Conservation (phyloP, 2,113 vertebrate species). For the Pholis gunnellus region DNA sequence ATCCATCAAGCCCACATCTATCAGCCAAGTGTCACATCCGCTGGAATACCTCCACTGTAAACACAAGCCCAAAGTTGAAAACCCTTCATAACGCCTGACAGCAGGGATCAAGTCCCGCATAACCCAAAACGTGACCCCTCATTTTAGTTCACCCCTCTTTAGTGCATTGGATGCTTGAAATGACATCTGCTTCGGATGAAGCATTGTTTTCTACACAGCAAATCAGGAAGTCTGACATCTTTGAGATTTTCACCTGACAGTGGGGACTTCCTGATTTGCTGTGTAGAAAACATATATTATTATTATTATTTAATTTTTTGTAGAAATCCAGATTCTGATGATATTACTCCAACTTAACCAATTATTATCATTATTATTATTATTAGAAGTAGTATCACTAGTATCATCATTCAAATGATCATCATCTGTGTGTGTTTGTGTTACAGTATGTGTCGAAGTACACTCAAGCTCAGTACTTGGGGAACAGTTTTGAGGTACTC, state of each 20-base stretch:
- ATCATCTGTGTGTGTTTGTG: background rate
- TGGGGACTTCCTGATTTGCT: background rate
- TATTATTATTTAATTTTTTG: background rate
- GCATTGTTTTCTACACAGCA: background rate
- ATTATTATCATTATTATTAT: background rate
- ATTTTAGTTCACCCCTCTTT: background rate
- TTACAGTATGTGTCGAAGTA: background rate
- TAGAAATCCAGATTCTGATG: too few species aligned
- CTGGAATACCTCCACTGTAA: conserved; percentile 60
- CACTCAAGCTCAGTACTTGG: background rate
- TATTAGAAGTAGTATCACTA: too few species aligned
- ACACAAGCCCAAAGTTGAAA: conserved; percentile 52
- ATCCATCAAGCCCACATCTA: conserved; percentile 64
- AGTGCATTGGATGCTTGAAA: conserved; percentile 4
- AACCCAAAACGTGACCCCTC: conserved; percentile 5
- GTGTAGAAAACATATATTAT: background rate
- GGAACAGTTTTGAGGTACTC: background rate
- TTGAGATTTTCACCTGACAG: background rate
- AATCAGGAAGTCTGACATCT: background rate
- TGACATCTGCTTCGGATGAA: background rate
- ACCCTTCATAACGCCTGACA: conserved; percentile 28
- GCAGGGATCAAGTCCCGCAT: conserved; percentile 13
- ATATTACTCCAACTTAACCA: too few species aligned
- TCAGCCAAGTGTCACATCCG: conserved; percentile 66
- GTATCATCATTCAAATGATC: background rate